Evolutionary conservation across 2,797 vertebrate genomes (phyloP).

Genomic region (Pristis pectinata): DNA sequence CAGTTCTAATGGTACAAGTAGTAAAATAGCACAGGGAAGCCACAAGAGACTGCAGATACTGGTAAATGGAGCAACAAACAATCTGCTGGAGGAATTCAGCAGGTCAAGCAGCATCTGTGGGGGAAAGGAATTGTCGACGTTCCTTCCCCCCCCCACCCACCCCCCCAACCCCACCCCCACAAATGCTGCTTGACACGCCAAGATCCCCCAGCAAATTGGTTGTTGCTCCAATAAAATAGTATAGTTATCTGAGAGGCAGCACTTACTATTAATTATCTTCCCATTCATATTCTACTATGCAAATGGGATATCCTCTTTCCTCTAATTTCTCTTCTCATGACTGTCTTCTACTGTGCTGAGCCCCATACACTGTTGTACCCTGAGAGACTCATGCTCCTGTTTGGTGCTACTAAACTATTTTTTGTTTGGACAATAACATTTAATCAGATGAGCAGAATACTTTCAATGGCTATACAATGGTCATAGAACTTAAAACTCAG

Average conservation of each 20-base stretch:
- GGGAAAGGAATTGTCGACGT: too few species aligned
- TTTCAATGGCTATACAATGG: neutral
- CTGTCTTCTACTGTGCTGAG: neutral
- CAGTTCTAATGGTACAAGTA: neutral
- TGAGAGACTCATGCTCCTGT: neutral
- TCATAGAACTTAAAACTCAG: neutral
- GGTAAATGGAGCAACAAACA: too few species aligned
- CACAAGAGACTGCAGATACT: too few species aligned
- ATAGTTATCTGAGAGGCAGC: neutral
- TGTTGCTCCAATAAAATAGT: too few species aligned
- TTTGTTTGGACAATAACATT: neutral
- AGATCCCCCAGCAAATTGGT: too few species aligned
- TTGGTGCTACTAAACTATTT: neutral
- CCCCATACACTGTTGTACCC: neutral
- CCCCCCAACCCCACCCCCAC: too few species aligned
- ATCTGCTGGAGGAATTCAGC: too few species aligned
- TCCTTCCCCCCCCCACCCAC: too few species aligned
- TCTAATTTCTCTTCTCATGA: neutral
- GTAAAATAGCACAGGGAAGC: neutral
- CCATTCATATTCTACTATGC: neutral
- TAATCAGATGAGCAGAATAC: neutral
- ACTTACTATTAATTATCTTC: neutral
- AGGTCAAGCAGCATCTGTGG: too few species aligned
- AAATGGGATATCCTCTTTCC: too few species aligned
- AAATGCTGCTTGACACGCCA: too few species aligned